Evolutionary conservation across 2,888 invertebrate species (phyloP), one percentile per base, ranked within the genome.

Genomic region (Temnothorax unifasciatus): DNA sequence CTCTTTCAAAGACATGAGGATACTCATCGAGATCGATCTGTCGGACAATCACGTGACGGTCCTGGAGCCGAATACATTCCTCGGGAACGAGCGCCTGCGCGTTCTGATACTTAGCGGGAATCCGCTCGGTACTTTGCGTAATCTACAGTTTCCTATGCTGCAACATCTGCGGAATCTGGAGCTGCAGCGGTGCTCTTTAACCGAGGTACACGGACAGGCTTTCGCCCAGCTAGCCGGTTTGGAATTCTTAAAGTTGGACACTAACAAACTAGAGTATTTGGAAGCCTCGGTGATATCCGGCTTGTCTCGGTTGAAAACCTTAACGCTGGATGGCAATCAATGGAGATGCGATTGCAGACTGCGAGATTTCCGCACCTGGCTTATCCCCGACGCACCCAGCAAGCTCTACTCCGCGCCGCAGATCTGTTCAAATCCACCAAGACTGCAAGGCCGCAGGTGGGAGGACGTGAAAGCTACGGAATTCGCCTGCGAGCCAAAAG

Each of bases 291-390:
- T 97, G 3, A 96, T 97, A 92, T 95, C 97, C 94, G 97, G 97
- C 85, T 96, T 98, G 93, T 96, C 96, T 57, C 97, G 97, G 91
- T 96, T 98, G 85, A 98, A 98, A 95, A 97, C 98, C 2, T 95
- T 98, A 50, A 96, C 97, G 15, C 95, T 98, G 76, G 97, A 98
- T 88, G 97, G 97, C 47, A 99, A 99, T 95, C 98, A 97, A 6
- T 99, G 98, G 98, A 96, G 96, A 92, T 99, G 99, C 94, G 98
- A 99, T 94, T 99, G 99, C 95, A 96, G 97, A 88, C 95, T 99
- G 84, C 96, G 98, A 75, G 97, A 97, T 84, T 98, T 98, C 91
- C 96, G 98, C 84, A 97, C 97, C 90, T 98, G 98, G 98, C 97
- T 98, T 93, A 96, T 98, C 76, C 87, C 91, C 1, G 87, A 90